A percentile compares a stretch with the other conserved stretches of the same genome.
phyloP scores from a whole-genome alignment of 1,140 invertebrate genomes.

The Lethocerus indicus region DNA sequence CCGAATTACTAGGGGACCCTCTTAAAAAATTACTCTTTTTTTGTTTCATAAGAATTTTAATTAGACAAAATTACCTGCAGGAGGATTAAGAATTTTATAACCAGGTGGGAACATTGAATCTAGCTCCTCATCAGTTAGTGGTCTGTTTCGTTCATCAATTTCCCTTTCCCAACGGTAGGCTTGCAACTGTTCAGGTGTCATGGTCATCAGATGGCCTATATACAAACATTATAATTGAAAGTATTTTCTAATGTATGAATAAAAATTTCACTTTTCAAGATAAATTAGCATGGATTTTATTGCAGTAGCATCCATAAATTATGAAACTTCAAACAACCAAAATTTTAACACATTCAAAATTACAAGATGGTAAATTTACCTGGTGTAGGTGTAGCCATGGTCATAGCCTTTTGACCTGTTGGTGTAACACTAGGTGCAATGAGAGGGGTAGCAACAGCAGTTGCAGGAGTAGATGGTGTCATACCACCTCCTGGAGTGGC shows the following conservation, averaged over 20 bases:
- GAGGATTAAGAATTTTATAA: conserved; percentile 93
- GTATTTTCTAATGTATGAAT: too few species aligned
- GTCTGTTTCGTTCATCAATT: conserved; percentile 94
- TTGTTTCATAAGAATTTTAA: not conserved
- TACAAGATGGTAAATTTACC: conserved; percentile 25
- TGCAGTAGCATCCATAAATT: not conserved
- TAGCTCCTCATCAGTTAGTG: conserved; percentile 90
- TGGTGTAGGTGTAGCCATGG: conserved; percentile 91
- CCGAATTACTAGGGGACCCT: not conserved
- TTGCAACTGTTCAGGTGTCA: conserved; percentile 98
- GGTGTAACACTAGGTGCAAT: conserved; percentile 57
- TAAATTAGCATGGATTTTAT: too few species aligned
- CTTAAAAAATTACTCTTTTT: conserved; percentile 1
- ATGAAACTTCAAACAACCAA: not conserved
- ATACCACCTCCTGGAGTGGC: conserved; percentile 35
- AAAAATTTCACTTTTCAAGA: too few species aligned
- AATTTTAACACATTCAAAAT: not conserved
- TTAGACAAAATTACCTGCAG: conserved; percentile 41
- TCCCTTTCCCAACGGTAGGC: conserved; percentile 98
- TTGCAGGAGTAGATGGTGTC: conserved; percentile 35
- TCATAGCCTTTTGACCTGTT: conserved; percentile 92
- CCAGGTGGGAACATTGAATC: conserved; percentile 95
- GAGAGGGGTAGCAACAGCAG: conserved; percentile 38
- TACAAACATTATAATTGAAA: conserved; percentile 5
- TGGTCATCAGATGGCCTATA: conserved; percentile 68